These are phyloP conservation scores for Platalea minor DNA, from an alignment of 2,797 vertebrate species.

Conservation along the genomic window DNA sequence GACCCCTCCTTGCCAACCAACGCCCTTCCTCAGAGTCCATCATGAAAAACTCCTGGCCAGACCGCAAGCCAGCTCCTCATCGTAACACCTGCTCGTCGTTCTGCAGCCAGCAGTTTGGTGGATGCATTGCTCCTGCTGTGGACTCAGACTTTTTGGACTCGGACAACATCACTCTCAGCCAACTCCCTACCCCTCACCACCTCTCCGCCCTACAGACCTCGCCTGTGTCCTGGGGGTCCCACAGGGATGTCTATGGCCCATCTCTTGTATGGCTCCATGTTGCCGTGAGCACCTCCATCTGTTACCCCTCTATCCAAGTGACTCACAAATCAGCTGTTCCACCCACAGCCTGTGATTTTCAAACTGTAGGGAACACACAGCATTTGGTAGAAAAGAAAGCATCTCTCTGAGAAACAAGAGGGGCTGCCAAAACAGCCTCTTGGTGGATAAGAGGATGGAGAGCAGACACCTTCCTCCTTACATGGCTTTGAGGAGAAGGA, in stretches of 20 bases:
- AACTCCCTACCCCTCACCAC: background rate
- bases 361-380: background rate
- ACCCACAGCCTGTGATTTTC: background rate
- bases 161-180: background rate
- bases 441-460: background rate
- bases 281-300: background rate
- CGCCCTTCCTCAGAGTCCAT: background rate
- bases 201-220: background rate
- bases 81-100: fast-evolving
- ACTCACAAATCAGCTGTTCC: background rate
- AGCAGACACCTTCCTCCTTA: fast-evolving
- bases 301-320: background rate
- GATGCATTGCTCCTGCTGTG: background rate
- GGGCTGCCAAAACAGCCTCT: background rate
- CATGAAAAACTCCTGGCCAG: background rate
- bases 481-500: background rate
- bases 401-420: background rate
- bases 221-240: background rate
- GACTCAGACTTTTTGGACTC: background rate
- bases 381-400: background rate
- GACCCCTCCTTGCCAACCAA: background rate
- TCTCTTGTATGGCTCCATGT: fast-evolving
- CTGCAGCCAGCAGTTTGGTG: background rate
- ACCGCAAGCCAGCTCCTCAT: background rate
- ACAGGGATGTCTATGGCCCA: background rate